Base-by-base conservation (phyloP, 2,888 invertebrate species). In the Phragmatobia fuliginosa region DNA sequence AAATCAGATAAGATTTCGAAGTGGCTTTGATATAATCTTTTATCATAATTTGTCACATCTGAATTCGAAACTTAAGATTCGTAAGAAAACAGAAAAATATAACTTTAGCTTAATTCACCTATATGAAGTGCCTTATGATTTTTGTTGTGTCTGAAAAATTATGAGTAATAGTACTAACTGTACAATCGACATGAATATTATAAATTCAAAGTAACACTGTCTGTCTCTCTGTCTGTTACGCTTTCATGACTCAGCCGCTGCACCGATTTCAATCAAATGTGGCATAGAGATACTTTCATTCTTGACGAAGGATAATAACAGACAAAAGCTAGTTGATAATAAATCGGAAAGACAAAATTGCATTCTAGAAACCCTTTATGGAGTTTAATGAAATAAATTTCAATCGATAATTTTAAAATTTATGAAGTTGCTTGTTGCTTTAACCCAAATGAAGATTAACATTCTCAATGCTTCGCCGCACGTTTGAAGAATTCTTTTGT, bases 1-100 rank as follows among this genome's bases (percentile, higher is more conserved):
- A 66, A 67, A 75, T 73, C 73, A 63, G 70, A 71, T 78, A 72
- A 68, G 78, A 76, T 74, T 70, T 38, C 66, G 67, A 62, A 70
- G 58, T 49, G 58, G 66, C 10, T 63, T 33, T 49, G 21, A 28
- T 32, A 60, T 25, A 60, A 56, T 49, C 33, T 66, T 32, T 36
- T n/a, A 25, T 45, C 45, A 4, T 45, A 45, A 45, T 21, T 21
- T 41, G 21, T 45, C 4, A 52, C 52, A 25, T 25, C 10, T 10
- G 10, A 52, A 25, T 0, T 52, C 25, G 49, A 52, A 25, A 25
- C 25, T 52, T 49, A 8, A 49, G n/a, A 25, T 45, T 21, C 21
- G 14, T 45, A 21, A 45, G 1, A n/a, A 45, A 45, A 45, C n/a
- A 49, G 10, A 49, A 49, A 49, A 25, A n/a, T 11, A 49, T 11